Evolutionary conservation across 2,113 vertebrate genomes (phyloP), one percentile per base, ranked within the genome.

Genomic region (Esox niger): DNA sequence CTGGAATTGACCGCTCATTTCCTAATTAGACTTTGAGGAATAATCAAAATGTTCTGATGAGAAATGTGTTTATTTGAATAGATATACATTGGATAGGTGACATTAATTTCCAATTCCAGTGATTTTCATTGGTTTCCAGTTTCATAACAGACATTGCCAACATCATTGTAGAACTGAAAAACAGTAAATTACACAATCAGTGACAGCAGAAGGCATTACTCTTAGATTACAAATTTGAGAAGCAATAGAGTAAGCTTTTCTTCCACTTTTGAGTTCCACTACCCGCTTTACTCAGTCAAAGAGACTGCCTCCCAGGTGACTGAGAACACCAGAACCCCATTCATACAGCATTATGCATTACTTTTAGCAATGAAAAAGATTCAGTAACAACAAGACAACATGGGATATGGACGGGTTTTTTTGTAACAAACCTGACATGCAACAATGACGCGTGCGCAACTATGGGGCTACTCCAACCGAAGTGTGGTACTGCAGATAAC

Each of bases 41-140:
- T n/a, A 57, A 8, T 26, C 55, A 4, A 25, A 57, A 7, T 49
- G 20, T 49, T 23, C 69, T 60, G 27, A 49, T 82, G 84, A 76
- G 86, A 84, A 89, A 89, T 84, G 76, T 88, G 82, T 80, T 79
- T 84, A 87, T 84, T 88, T 89, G 85, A 88, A 33, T 38, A 5
- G 31, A 33, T 26, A 26, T 57, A 11, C 27, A 13, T 7, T 57
- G 13, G 3, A 25, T 25, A 57, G 25, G 26, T 57, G 10, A 26
- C 2, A 57, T 23, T 21, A 2, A 57, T 27, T 27, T 9, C 23
- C 8, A 11, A 2, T 26, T 29, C 55, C 9, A 49, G 3, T 20
- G 20, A 7, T 88, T 88, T 82, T 21, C 70, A 62, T 79, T 10
- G 23, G 11, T 57, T 57, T n/a, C n/a, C n/a, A n/a, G n/a, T n/a